phyloP scores from a whole-genome alignment of 1,140 invertebrate genomes.

The Drosophila persimilis region DNA sequence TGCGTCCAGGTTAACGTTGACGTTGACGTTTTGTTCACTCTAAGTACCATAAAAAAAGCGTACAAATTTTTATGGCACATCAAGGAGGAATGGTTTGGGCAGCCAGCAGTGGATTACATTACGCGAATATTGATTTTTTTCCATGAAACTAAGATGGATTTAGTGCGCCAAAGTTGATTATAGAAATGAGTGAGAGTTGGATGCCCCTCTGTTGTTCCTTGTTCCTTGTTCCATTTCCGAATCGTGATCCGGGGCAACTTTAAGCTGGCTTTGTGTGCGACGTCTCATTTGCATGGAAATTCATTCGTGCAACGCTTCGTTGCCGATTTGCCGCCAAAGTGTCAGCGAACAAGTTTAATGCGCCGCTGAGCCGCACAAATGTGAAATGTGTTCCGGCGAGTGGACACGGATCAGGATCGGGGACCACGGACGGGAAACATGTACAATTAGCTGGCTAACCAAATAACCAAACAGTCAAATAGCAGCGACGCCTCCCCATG shows the following conservation, averaged over 20 bases:
- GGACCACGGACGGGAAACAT: conserved; percentile 35
- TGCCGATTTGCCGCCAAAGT: conserved; percentile 26
- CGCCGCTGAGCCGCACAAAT: conserved; percentile 47
- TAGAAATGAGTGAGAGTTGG: conserved; percentile 21
- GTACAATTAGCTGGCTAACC: conserved; percentile 48
- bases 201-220: not conserved
- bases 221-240: conserved; percentile 23
- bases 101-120: conserved; percentile 21
- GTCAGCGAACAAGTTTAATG: conserved; percentile 65
- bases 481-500: conserved; percentile 12
- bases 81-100: conserved; percentile 18
- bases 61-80: conserved; percentile 67
- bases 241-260: conserved; percentile 44
- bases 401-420: not conserved
- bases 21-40: conserved; percentile 62
- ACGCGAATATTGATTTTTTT: conserved; percentile 62
- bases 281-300: conserved; percentile 54
- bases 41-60: conserved; percentile 70
- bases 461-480: conserved; percentile 33
- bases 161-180: conserved; percentile 19
- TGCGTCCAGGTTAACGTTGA: conserved; percentile 30
- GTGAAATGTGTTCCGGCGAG: conserved; percentile 27
- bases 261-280: conserved; percentile 34
- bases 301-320: conserved; percentile 6
- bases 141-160: conserved; percentile 34